Evolutionary conservation across 2,797 vertebrate genomes (phyloP).

Genomic region (Poecilia velifera): DNA sequence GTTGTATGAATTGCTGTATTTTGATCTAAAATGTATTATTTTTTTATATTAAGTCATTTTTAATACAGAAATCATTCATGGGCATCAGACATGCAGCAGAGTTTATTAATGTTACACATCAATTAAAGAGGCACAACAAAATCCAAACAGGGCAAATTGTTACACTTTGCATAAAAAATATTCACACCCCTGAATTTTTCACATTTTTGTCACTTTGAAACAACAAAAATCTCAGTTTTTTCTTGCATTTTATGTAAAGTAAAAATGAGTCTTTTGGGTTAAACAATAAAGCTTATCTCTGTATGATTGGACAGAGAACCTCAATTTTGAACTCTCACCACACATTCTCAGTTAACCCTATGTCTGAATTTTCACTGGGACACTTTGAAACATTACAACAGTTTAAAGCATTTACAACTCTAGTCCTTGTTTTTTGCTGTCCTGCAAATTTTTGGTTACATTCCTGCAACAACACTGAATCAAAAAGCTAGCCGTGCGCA

Average conservation of each 20-base stretch:
- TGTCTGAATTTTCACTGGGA: neutral
- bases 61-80: neutral
- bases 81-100: neutral
- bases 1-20: neutral
- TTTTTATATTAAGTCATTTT: neutral
- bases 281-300: neutral
- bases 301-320: neutral
- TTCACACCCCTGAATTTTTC: neutral
- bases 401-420: neutral
- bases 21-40: neutral
- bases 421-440: neutral
- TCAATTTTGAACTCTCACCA: neutral
- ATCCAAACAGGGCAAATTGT: neutral
- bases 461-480: neutral
- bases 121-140: neutral
- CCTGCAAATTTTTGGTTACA: neutral
- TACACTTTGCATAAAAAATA: neutral
- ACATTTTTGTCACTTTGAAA: neutral
- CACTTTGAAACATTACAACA: neutral
- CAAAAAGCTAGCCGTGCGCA: neutral
- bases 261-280: neutral
- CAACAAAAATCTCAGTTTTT: neutral
- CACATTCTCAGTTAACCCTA: neutral
- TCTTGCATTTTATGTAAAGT: neutral
- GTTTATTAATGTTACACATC: neutral